phyloP scores from a whole-genome alignment of 2,113 vertebrate genomes.

The Etheostoma spectabile region DNA sequence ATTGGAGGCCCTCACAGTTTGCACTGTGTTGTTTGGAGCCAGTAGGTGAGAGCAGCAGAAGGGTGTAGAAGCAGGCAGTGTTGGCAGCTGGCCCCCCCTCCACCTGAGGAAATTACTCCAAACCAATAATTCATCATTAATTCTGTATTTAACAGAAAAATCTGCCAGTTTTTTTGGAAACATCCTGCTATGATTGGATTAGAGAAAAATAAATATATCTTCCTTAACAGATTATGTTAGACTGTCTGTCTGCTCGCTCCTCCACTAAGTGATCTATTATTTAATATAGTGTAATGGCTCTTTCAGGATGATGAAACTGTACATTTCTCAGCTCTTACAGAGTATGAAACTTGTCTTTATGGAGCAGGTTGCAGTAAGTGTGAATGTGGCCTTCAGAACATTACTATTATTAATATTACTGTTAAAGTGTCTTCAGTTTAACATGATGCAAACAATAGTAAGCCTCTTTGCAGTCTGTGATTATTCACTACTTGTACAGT shows the following conservation, averaged over 20 bases:
- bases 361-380: background rate
- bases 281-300: slow-evolving; percentile 41
- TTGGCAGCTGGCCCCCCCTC: slow-evolving; percentile 22
- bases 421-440: background rate
- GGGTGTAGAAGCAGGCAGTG: background rate
- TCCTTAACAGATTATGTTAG: slow-evolving; percentile 17
- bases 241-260: slow-evolving; percentile 18
- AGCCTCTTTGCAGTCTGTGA: background rate
- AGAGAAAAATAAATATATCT: background rate
- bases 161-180: slow-evolving; percentile 1
- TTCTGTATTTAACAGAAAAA: slow-evolving; percentile 41
- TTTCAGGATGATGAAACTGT: slow-evolving; percentile 38
- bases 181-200: slow-evolving; percentile 34
- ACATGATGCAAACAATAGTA: background rate
- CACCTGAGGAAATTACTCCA: slow-evolving; percentile 44
- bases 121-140: slow-evolving; percentile 48
- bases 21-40: slow-evolving; percentile 5
- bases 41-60: slow-evolving; percentile 6
- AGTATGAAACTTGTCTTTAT: slow-evolving; percentile 14
- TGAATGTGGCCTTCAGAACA: background rate
- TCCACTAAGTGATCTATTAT: slow-evolving; percentile 49
- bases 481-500: background rate
- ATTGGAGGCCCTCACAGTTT: slow-evolving; percentile 47
- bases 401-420: no score
- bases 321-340: slow-evolving; percentile 8